phyloP scores from a whole-genome alignment of 2,797 vertebrate genomes.

The Pelodytes ibericus region DNA sequence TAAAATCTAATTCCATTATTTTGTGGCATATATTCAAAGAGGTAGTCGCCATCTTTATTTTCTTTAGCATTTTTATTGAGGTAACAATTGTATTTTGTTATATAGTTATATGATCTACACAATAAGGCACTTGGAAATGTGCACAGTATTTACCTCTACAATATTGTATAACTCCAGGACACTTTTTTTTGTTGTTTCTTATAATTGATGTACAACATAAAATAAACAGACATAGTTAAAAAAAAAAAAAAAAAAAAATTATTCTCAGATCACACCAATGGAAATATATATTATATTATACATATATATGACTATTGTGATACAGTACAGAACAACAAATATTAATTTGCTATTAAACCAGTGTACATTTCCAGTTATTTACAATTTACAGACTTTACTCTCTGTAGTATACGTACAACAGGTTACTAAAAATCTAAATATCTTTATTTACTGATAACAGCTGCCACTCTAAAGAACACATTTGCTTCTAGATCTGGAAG shows the following conservation, averaged over 20 bases:
- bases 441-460: slow-evolving; percentile 53
- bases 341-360: slow-evolving; percentile 47
- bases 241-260: slow-evolving; percentile 57
- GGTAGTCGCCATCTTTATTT: neutral
- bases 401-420: slow-evolving; percentile 45
- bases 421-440: slow-evolving; percentile 51
- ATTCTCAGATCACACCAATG: slow-evolving; percentile 60
- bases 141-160: slow-evolving; percentile 61
- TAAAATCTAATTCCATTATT: too few species aligned
- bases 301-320: slow-evolving; percentile 55
- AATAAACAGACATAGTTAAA: slow-evolving; percentile 47
- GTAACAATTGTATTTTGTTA: slow-evolving; percentile 59
- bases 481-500: slow-evolving; percentile 30
- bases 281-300: slow-evolving; percentile 60
- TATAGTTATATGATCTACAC: slow-evolving; percentile 65
- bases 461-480: slow-evolving; percentile 47
- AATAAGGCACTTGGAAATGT: slow-evolving; percentile 72
- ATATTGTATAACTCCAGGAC: slow-evolving; percentile 59
- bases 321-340: slow-evolving; percentile 60
- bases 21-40: too few species aligned
- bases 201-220: slow-evolving; percentile 37
- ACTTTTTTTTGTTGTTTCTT: neutral
- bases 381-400: slow-evolving; percentile 58
- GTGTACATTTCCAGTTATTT: slow-evolving; percentile 63
- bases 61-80: slow-evolving; percentile 64